Evolutionary conservation across 2,797 vertebrate genomes (phyloP), one percentile per base, ranked within the genome.

Genomic region (Silurus lanzhouensis): DNA sequence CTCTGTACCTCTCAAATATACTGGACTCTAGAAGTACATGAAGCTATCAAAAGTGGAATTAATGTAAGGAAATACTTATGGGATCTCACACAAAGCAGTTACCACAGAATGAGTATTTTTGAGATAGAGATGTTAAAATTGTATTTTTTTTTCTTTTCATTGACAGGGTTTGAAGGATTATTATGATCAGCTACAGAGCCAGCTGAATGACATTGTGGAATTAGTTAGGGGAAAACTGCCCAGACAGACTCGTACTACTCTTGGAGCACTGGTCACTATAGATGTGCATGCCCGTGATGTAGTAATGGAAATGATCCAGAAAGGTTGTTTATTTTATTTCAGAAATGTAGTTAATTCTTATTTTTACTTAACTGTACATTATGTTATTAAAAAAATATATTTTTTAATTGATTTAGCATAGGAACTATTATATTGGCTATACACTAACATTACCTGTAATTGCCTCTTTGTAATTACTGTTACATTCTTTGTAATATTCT

Each of bases 211-310:
- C 89, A 97, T 98, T 57, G 97, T 99, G 87, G 96, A 95, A 82
- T 92, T 98, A 86, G 97, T 99, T 81, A 97, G 98, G 92, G 98
- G 98, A 86, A 97, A 97, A 90, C 91, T 99, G 19, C 94, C 97
- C 8, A 98, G 98, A 88, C 98, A 99, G 94, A 97, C 96, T 70
- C 95, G 98, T 52, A 98, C 82, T 84, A 98, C 98, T 1, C 92
- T 99, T 81, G 96, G 97, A 86, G 98, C 98, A 6, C 93, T 99
- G 88, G 98, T 99, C 87, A 99, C 98, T 84, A 97, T 99, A 84
- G 98, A 99, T 87, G 98, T 99, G 66, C 98, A 99, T 87, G 98
- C 98, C 89, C 96, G 97, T 89, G 98, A 99, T 90, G 97, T 99
- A 61, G 92, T 99, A 83, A 94, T 96, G 94, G 98, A 98, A 74